Percentiles rank a stretch among this genome's conserved stretches.
phyloP scores from a whole-genome alignment of 1,140 invertebrate species.

The Trichomalopsis sarcophagae region DNA sequence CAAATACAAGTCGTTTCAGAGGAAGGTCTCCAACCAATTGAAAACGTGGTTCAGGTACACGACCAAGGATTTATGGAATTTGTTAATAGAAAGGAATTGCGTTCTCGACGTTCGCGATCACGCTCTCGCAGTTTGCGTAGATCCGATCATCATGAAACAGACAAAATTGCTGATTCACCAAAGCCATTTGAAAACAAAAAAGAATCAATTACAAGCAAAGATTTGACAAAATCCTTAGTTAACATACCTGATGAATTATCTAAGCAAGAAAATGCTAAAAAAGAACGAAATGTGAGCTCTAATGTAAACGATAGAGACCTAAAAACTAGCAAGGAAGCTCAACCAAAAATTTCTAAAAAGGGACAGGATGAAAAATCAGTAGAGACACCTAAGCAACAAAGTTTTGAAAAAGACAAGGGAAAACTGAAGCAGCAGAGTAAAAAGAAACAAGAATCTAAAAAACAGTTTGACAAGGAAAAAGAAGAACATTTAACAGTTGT shows the following conservation, averaged over 20 bases:
- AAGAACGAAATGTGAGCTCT: neutral
- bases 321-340: no score
- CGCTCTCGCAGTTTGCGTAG: constrained; percentile 65
- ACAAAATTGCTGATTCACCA: constrained; percentile 10
- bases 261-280: neutral
- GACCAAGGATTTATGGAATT: constrained; percentile 75
- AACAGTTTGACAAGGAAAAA: neutral
- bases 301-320: no score
- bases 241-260: neutral
- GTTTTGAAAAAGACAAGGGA: neutral
- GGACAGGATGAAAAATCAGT: no score
- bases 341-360: no score
- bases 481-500: constrained; percentile 21
- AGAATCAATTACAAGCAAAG: neutral
- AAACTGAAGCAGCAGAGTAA: neutral
- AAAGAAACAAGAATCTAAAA: neutral
- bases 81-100: constrained; percentile 70
- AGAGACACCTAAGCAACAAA: neutral
- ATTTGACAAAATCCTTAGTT: neutral
- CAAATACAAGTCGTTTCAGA: constrained; percentile 74
- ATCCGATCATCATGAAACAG: constrained; percentile 50
- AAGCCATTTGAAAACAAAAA: neutral
- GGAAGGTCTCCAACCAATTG: constrained; percentile 61
- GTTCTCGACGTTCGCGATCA: constrained; percentile 71
- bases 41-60: constrained; percentile 70